These are phyloP conservation scores for Pyrgilauda ruficollis DNA, from an alignment of 2,113 vertebrate species.

Conservation along the genomic window DNA sequence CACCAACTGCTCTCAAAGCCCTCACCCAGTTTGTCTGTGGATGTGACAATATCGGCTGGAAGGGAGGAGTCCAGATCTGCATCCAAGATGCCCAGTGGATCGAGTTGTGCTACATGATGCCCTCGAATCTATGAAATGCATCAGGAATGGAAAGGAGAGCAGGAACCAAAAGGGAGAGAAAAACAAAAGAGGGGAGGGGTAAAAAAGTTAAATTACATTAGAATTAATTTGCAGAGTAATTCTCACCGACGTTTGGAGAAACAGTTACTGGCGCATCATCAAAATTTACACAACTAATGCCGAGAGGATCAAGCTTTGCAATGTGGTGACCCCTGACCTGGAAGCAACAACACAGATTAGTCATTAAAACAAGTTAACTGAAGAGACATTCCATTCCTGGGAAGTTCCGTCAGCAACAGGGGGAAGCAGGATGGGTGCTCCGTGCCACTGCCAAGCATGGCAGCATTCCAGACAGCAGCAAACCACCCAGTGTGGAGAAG, in stretches of 20 bases:
- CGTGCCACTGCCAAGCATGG: not conserved
- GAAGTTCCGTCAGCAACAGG: not conserved
- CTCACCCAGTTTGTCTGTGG: conserved; percentile 99
- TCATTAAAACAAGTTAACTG: conserved; percentile 53
- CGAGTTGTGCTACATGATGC: conserved; percentile 99
- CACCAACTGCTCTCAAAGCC: conserved; percentile 72
- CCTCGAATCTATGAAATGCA: conserved; percentile 92
- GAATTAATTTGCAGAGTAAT: conserved; percentile 73
- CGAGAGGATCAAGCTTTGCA: conserved; percentile 95
- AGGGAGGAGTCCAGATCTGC: conserved; percentile 98
- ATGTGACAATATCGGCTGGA: conserved; percentile 97
- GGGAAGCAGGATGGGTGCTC: not conserved
- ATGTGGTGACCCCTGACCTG: conserved; percentile 96
- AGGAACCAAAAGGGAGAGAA: conserved; percentile 42
- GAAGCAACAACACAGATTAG: conserved; percentile 77
- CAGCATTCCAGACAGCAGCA: not conserved
- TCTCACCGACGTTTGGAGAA: conserved; percentile 92
- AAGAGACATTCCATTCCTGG: not conserved
- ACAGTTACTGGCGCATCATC: conserved; percentile 87
- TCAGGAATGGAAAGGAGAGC: conserved; percentile 50
- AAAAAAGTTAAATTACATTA: conserved; percentile 79
- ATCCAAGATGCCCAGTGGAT: conserved; percentile 99
- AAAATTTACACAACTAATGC: conserved; percentile 96
- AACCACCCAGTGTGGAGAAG: not conserved
- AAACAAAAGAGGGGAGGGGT: conserved; percentile 73